phyloP scores from a whole-genome alignment of 2,113 vertebrate species.

The Alligator sinensis region DNA sequence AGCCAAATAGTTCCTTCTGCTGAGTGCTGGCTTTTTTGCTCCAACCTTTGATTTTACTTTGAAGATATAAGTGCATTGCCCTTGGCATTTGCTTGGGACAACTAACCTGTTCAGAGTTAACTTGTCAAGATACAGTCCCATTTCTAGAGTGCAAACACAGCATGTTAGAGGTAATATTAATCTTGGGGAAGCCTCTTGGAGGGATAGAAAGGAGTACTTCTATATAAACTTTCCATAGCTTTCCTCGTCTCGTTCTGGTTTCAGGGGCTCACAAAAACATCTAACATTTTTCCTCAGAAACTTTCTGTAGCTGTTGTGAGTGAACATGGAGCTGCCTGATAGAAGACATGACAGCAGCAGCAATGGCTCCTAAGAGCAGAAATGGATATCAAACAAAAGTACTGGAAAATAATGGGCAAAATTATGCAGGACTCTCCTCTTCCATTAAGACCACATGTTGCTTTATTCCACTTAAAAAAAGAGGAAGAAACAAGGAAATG shows the following conservation, averaged over 20 bases:
- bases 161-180: neutral
- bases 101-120: neutral
- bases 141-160: neutral
- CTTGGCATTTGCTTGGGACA: constrained; percentile 22
- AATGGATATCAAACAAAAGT: constrained; percentile 63
- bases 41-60: neutral
- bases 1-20: constrained; percentile 55
- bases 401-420: constrained; percentile 66
- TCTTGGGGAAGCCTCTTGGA: neutral
- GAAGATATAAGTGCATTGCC: neutral
- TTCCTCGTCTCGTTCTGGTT: neutral
- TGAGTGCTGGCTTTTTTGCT: neutral
- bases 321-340: constrained; percentile 76
- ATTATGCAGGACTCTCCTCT: constrained; percentile 66
- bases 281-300: constrained; percentile 70
- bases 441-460: constrained; percentile 53
- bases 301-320: constrained; percentile 76
- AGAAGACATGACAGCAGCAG: constrained; percentile 79
- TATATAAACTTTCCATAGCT: rapidly evolving
- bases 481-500: neutral
- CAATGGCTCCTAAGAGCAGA: constrained; percentile 73
- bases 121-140: neutral
- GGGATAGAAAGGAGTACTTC: neutral
- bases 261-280: neutral
- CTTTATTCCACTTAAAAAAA: constrained; percentile 74